Percentiles rank a stretch among this genome's conserved stretches.
These are phyloP conservation scores for Sylvia atricapilla DNA, from an alignment of 2,113 vertebrate species.

Conservation along the genomic window DNA sequence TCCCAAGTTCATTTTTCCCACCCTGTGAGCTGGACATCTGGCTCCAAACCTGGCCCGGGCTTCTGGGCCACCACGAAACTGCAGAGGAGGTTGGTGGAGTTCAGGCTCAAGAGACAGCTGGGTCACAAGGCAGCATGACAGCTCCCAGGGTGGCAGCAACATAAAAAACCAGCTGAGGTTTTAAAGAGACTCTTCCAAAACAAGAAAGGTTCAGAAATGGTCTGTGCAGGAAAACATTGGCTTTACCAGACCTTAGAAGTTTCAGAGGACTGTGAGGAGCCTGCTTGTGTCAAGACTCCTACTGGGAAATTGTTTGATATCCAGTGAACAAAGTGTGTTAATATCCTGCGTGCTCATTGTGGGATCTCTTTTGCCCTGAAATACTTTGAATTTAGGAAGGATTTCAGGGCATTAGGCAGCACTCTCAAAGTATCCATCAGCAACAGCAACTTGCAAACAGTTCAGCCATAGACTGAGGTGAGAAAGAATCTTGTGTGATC, in stretches of 20 bases:
- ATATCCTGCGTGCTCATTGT: accelerated
- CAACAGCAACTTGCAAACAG: neutral
- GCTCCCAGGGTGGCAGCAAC: neutral
- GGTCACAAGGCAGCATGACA: neutral
- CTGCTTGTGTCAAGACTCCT: neutral
- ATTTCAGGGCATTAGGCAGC: neutral
- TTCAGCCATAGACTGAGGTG: neutral
- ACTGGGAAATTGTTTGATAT: neutral
- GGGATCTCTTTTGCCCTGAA: neutral
- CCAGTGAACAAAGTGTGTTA: neutral
- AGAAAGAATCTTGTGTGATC: neutral
- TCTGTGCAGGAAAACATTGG: neutral
- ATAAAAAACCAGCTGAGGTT: neutral
- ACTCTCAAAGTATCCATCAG: neutral
- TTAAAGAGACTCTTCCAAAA: neutral
- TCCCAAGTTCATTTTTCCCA: neutral
- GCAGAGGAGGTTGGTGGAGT: neutral
- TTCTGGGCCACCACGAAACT: neutral
- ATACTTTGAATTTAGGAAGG: neutral
- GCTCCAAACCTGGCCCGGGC: neutral
- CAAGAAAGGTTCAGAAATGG: neutral
- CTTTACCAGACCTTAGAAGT: neutral
- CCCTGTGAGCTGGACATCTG: neutral
- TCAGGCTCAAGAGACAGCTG: neutral
- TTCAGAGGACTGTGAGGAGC: neutral